A percentile compares a stretch with the other conserved stretches of the same genome.
Conservation (phyloP, 2,113 vertebrate species). For the Rattus norvegicus region DNA sequence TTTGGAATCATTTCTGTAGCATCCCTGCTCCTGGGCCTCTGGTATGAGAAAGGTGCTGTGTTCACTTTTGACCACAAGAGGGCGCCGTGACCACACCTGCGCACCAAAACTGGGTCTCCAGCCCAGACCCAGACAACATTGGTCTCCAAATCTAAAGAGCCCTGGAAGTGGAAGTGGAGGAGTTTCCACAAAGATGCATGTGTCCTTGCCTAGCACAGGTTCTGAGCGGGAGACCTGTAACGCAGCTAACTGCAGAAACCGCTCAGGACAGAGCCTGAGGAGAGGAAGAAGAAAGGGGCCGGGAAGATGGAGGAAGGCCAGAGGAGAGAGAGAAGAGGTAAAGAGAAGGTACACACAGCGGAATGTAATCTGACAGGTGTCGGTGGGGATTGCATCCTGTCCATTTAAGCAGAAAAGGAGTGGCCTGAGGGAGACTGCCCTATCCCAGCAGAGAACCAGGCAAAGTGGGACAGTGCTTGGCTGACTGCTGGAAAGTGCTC, state of each 20-base stretch:
- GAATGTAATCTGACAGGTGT: too few species aligned
- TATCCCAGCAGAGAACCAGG: neutral
- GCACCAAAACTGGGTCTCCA: neutral
- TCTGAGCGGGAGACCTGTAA: neutral
- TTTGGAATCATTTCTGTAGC: neutral
- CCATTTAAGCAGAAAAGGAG: neutral
- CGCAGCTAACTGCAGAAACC: neutral
- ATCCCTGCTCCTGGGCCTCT: neutral
- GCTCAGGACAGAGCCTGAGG: neutral
- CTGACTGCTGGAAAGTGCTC: fast-evolving
- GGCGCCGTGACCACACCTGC: slow-evolving; percentile 10
- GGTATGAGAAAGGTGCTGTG: neutral
- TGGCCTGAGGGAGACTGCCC: neutral
- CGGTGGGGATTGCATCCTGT: neutral
- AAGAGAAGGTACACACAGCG: neutral
- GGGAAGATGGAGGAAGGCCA: neutral
- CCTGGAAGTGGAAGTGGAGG: too few species aligned
- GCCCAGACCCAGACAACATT: fast-evolving
- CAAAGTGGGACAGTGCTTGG: too few species aligned
- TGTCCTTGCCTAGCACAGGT: neutral
- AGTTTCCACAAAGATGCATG: neutral
- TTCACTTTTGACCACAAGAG: neutral
- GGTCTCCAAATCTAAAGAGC: neutral
- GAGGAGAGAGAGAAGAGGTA: neutral
- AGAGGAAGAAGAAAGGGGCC: neutral